Conservation (phyloP, 2,888 invertebrate genomes). For the Aspidapion aeneum region DNA sequence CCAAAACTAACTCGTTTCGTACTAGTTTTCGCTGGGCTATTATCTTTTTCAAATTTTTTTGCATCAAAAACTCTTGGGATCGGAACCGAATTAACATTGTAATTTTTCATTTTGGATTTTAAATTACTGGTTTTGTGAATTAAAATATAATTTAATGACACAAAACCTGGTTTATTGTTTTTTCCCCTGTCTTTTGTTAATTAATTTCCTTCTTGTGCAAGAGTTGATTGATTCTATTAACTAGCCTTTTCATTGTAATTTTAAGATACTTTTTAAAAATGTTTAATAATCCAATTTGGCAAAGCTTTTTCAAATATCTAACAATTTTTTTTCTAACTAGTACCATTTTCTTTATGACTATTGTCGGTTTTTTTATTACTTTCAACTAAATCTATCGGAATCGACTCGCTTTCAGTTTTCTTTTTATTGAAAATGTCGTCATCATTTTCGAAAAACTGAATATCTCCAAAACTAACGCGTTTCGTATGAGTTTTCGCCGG, state of each 20-base stretch:
- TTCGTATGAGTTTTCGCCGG: constrained; percentile 37
- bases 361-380: background rate
- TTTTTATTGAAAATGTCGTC: constrained; percentile 27
- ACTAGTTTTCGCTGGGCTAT: constrained; percentile 30
- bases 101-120: constrained; percentile 11
- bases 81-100: constrained; percentile 26
- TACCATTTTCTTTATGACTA: too few species aligned
- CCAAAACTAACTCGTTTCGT: constrained; percentile 47
- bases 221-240: too few species aligned
- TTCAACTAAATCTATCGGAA: background rate
- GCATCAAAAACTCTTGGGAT: constrained; percentile 23
- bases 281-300: too few species aligned
- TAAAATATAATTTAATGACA: constrained; percentile 60
- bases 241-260: too few species aligned
- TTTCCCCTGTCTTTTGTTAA: constrained; percentile 62
- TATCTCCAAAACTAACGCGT: constrained; percentile 47
- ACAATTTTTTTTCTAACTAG: too few species aligned
- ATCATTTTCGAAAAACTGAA: constrained; percentile 43
- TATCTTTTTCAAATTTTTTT: constrained; percentile 17
- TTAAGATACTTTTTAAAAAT: too few species aligned
- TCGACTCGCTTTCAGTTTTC: constrained; percentile 19
- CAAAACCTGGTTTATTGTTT: constrained; percentile 57
- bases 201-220: constrained; percentile 66
- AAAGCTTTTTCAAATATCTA: too few species aligned
- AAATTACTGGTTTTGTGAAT: constrained; percentile 34